phyloP scores from a whole-genome alignment of 2,113 vertebrate species.

The Ancistrus triradiatus region DNA sequence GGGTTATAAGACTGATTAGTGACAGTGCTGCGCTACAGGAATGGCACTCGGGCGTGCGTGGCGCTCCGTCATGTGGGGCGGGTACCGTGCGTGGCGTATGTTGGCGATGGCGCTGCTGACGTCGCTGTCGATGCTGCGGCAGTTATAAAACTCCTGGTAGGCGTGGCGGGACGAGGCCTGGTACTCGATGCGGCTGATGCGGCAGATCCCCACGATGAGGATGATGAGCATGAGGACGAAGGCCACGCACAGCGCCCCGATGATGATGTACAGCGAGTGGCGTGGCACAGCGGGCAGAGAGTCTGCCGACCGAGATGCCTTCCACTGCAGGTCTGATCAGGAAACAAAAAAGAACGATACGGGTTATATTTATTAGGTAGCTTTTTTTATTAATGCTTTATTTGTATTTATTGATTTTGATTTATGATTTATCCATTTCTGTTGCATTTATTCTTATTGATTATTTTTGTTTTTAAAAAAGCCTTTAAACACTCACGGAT shows the following conservation, averaged over 20 bases:
- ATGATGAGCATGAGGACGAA: constrained; percentile 98
- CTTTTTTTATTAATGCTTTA: too few species aligned
- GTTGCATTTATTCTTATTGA: not conserved
- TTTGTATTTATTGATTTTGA: too few species aligned
- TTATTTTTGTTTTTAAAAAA: not conserved
- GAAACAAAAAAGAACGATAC: not conserved
- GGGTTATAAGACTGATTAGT: too few species aligned
- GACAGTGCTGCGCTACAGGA: too few species aligned
- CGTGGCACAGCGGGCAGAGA: constrained; percentile 91
- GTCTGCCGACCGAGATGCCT: constrained; percentile 85
- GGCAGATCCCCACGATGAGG: constrained; percentile 95
- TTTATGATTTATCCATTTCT: too few species aligned
- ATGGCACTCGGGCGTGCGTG: too few species aligned
- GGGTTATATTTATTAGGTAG: too few species aligned
- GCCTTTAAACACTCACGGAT: constrained; percentile 81
- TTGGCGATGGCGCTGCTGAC: constrained; percentile 93
- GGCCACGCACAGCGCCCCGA: constrained; percentile 91
- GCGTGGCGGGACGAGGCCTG: constrained; percentile 93
- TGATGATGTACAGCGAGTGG: constrained; percentile 96
- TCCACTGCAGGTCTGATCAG: constrained; percentile 87
- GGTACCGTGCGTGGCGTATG: constrained; percentile 91
- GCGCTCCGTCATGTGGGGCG: too few species aligned
- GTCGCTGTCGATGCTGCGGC: constrained; percentile 96
- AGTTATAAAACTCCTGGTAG: constrained; percentile 98
- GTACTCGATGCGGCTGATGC: constrained; percentile 98